These are phyloP conservation scores for Anarhynchus alexandrinus DNA, from an alignment of 2,113 vertebrate genomes.

Conservation along the genomic window DNA sequence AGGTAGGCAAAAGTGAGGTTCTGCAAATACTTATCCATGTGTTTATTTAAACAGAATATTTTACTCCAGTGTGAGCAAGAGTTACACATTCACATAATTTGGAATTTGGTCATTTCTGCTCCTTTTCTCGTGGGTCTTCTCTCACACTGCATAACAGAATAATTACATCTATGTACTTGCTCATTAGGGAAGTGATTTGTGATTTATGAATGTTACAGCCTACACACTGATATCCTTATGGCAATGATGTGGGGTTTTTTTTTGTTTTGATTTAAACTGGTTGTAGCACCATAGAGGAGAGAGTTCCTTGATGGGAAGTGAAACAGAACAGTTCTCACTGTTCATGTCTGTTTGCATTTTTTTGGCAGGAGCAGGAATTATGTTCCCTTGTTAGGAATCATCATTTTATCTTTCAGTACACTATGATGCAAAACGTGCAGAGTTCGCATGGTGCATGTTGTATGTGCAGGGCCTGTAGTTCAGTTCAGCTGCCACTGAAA, in stretches of 20 bases:
- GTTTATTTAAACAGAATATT: background rate
- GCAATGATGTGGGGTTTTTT: background rate
- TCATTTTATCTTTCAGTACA: background rate
- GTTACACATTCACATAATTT: accelerated
- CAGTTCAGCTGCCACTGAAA: background rate
- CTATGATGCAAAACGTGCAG: accelerated
- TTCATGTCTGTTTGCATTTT: accelerated
- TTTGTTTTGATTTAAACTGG: background rate
- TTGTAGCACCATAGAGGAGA: background rate
- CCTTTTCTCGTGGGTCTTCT: background rate
- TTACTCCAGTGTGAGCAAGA: background rate
- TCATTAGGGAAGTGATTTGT: background rate
- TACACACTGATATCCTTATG: background rate
- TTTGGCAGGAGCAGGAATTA: background rate
- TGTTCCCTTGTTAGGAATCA: background rate
- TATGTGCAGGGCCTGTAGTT: background rate
- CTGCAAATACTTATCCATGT: background rate
- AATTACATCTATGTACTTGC: background rate
- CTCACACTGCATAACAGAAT: accelerated
- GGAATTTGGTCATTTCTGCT: background rate
- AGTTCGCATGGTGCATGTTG: accelerated
- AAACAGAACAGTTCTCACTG: background rate
- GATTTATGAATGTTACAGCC: background rate
- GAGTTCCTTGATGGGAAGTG: background rate
- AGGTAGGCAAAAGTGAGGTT: constrained; percentile 71